These are phyloP conservation scores for Coptodon bakossiorum DNA, from an alignment of 2,113 vertebrate species.

Conservation along the genomic window DNA sequence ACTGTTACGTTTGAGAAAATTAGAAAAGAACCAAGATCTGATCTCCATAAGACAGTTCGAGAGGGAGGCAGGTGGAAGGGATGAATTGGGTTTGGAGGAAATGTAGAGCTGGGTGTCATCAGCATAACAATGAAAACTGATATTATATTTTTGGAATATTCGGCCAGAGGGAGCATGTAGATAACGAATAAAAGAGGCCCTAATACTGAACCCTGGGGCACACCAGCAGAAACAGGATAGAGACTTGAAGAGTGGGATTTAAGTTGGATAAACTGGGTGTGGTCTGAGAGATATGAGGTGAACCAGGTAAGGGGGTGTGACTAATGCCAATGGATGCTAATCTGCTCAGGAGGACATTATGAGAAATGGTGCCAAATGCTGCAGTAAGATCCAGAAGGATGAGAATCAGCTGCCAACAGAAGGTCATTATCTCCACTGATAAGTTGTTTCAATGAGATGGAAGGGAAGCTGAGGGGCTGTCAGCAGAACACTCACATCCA, in stretches of 20 bases:
- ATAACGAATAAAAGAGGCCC: background rate
- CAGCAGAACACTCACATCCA: slow-evolving; percentile 57
- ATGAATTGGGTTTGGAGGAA: background rate
- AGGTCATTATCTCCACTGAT: background rate
- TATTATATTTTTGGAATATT: background rate
- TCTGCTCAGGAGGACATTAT: background rate
- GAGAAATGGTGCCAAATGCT: background rate
- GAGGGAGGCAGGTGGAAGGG: no score
- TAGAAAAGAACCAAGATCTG: no score
- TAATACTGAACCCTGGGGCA: background rate
- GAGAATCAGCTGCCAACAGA: background rate
- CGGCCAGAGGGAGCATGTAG: background rate
- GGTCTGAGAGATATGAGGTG: background rate
- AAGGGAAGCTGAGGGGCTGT: slow-evolving; percentile 39
- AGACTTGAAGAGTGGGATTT: fast-evolving
- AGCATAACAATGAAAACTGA: background rate
- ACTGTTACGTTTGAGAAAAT: no score
- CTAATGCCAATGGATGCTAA: background rate
- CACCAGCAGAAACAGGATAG: background rate
- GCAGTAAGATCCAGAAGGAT: background rate
- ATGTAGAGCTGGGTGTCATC: background rate
- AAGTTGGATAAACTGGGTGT: background rate
- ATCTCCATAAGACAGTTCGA: no score
- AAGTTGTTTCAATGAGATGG: slow-evolving; percentile 28
- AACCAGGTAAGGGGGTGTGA: background rate